Percentiles rank a stretch among this genome's conserved stretches.
phyloP scores from a whole-genome alignment of 2,113 vertebrate species.

The Lutjanus erythropterus region DNA sequence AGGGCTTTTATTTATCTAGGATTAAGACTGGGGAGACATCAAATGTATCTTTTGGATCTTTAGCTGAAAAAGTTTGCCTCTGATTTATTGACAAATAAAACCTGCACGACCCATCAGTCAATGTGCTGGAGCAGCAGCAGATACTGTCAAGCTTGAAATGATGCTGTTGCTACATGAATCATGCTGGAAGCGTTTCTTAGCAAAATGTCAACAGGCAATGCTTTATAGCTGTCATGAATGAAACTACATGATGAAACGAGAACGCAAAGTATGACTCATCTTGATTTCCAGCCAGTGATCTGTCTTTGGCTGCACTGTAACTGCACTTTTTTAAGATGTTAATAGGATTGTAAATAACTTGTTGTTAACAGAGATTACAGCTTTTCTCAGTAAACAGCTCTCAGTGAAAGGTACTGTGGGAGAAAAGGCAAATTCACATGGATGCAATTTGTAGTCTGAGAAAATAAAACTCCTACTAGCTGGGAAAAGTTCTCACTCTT shows the following conservation, averaged over 20 bases:
- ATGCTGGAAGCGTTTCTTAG: background rate
- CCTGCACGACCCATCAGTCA: slow-evolving; percentile 7
- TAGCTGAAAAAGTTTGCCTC: too few species aligned
- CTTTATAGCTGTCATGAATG: slow-evolving; percentile 22
- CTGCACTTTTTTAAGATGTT: slow-evolving; percentile 11
- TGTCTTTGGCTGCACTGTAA: slow-evolving; percentile 34
- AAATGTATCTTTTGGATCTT: too few species aligned
- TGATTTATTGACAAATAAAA: background rate
- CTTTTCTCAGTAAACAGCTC: slow-evolving; percentile 28
- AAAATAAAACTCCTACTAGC: background rate
- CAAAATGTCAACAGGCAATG: slow-evolving; percentile 2
- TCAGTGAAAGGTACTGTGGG: background rate
- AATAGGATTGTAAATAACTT: slow-evolving; percentile 39
- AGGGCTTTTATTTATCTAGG: too few species aligned
- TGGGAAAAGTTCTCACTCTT: slow-evolving; percentile 8
- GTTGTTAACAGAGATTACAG: slow-evolving; percentile 23
- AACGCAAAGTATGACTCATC: slow-evolving; percentile 28
- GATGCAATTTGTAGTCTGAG: slow-evolving; percentile 34
- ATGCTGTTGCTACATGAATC: slow-evolving; percentile 20
- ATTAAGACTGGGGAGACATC: too few species aligned
- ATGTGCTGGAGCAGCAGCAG: slow-evolving; percentile 20
- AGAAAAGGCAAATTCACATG: slow-evolving; percentile 27
- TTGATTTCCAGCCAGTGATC: slow-evolving; percentile 13
- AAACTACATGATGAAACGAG: slow-evolving; percentile 11
- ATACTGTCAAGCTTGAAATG: slow-evolving; percentile 1